Evolutionary conservation across 2,888 invertebrate species (phyloP).

Genomic region (Pteria penguin): DNA sequence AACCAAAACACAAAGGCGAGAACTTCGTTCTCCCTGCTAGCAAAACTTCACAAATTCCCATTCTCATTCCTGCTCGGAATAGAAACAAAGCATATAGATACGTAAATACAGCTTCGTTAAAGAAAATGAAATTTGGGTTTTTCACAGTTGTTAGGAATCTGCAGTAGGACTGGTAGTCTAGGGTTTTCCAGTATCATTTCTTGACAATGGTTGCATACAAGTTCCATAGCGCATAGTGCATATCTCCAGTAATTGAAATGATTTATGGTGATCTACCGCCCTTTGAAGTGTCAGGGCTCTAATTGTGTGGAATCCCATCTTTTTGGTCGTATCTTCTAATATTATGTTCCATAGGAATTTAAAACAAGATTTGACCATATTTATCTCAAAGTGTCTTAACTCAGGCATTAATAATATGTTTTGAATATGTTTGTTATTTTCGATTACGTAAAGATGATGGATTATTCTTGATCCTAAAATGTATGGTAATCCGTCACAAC

Average conservation of each 20-base stretch:
- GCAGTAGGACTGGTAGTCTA: background rate
- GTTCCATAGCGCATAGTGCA: slow-evolving; percentile 14
- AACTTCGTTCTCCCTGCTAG: slow-evolving; percentile 17
- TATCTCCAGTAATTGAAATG: slow-evolving; percentile 32
- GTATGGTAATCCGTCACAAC: background rate
- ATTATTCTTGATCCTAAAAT: background rate
- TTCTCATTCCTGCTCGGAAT: slow-evolving; percentile 34
- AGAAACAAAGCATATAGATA: slow-evolving; percentile 29
- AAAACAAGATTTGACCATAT: slow-evolving; percentile 3
- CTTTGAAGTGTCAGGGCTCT: slow-evolving; percentile 11
- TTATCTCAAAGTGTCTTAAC: background rate
- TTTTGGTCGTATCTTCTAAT: slow-evolving; percentile 25
- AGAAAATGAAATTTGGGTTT: slow-evolving; percentile 11
- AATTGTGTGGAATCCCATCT: slow-evolving; percentile 29
- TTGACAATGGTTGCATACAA: too few relatives aligned
- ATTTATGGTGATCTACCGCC: slow-evolving; percentile 26
- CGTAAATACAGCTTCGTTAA: slow-evolving; percentile 26
- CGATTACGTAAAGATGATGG: too few relatives aligned
- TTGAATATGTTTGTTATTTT: background rate
- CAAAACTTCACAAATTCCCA: slow-evolving; percentile 26
- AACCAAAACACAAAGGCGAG: slow-evolving; percentile 22
- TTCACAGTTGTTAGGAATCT: background rate
- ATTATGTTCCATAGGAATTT: slow-evolving; percentile 27
- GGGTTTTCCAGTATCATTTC: too few relatives aligned
- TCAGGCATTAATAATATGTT: background rate